Percentiles rank a stretch among this genome's conserved stretches.
These are phyloP conservation scores for Alcis repandata DNA, from an alignment of 2,888 invertebrate species.

Conservation along the genomic window DNA sequence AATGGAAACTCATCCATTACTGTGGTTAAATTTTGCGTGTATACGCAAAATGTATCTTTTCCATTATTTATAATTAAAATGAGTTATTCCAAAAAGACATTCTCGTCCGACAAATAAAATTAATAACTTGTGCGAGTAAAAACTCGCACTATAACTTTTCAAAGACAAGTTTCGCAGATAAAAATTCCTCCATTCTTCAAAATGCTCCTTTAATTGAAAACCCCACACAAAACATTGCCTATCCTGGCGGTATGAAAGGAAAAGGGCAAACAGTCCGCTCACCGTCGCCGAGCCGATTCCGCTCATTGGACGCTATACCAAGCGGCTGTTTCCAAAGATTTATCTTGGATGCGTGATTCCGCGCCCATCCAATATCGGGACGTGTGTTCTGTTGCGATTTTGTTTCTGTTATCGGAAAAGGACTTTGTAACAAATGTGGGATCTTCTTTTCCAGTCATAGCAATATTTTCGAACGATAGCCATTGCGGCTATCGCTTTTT, in stretches of 20 bases:
- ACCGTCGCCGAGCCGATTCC: conserved; percentile 4
- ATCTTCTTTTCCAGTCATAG: conserved; percentile 2
- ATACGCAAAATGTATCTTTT: too few species aligned
- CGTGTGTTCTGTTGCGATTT: conserved; percentile 19
- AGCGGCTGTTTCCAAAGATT: conserved; percentile 32
- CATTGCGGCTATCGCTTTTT: conserved; percentile 4
- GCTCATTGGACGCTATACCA: conserved; percentile 33
- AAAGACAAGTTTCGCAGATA: not conserved
- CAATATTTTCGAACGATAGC: not conserved
- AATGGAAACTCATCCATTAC: too few species aligned
- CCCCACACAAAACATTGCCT: not conserved
- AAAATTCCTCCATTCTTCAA: not conserved
- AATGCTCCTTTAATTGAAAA: not conserved
- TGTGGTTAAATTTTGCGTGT: too few species aligned
- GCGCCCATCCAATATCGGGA: conserved; percentile 17
- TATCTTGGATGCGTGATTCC: conserved; percentile 32
- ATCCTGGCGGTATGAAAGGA: not conserved
- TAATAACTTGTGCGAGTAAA: too few species aligned
- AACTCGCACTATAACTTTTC: not conserved
- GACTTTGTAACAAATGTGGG: conserved; percentile 24
- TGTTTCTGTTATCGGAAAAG: conserved; percentile 23
- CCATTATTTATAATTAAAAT: too few species aligned
- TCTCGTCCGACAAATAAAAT: too few species aligned
- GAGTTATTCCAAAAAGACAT: too few species aligned
- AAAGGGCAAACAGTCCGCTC: not conserved